Evolutionary conservation across 2,797 vertebrate species (phyloP), one percentile per base, ranked within the genome.

Genomic region (Channallabes apus): DNA sequence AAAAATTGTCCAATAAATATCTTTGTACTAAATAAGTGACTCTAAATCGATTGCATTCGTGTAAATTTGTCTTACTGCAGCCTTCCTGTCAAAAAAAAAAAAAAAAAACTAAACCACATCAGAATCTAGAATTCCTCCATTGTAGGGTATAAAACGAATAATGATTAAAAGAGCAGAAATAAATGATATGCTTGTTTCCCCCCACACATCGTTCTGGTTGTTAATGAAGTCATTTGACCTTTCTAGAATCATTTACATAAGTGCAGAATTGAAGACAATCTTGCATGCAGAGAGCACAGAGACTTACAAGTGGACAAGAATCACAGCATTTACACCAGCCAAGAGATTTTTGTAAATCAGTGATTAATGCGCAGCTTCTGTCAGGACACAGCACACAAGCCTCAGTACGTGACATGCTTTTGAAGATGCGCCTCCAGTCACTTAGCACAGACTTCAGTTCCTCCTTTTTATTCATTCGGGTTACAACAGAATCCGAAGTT

Each of bases 241-340:
- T 85, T 85, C 61, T 59, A 59, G 20, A 2, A 6, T 78, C 29
- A 24, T 38, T 78, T 72, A 62, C 62, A 41, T 59, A 65, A 75
- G 32, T 24, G 29, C 51, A 17, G 61, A 29, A 67, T 82, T 32
- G 41, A 11, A 61, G 35, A 32, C 69, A 56, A 64, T 72, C 54
- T 17, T 51, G 38, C 8, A 58, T 32, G 32, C 17, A 17, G n/a
- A 17, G n/a, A 64, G 58, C 59, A 24, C 18, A 5, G 11, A 82
- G 69, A 67, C n/a, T 65, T 15, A 20, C n/a, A 32, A 56, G 29
- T 14, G 71, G 46, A 46, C 35, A 11, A 67, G 20, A 65, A 46
- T 84, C 72, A 6, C 22, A 54, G 41, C 5, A 5, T 78, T 38
- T 56, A 75, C n/a, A 54, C 9, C 75, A 77, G 75, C 29, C 22